These are phyloP conservation scores for Chymomyza costata DNA, from an alignment of 1,140 invertebrate species.

Conservation along the genomic window DNA sequence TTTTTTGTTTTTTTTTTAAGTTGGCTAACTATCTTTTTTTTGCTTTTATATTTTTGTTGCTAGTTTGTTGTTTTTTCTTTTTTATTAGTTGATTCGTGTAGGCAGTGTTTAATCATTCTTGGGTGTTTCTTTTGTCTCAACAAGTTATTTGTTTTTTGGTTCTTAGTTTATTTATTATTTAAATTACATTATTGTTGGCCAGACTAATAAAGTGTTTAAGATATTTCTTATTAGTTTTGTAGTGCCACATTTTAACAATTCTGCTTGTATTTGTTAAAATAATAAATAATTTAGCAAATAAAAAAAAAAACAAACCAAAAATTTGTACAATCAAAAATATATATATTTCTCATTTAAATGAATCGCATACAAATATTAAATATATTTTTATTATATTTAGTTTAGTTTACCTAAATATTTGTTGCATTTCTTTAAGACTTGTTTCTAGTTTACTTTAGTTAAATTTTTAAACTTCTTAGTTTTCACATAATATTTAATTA, in stretches of 20 bases:
- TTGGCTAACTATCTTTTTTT: conserved; percentile 55
- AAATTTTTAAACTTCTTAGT: conserved; percentile 18
- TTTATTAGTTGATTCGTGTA: conserved; percentile 36
- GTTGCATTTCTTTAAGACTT: conserved; percentile 43
- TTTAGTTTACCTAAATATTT: conserved; percentile 31
- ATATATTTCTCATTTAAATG: conserved; percentile 18
- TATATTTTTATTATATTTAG: background rate
- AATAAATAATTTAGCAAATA: too few species aligned
- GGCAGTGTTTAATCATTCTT: conserved; percentile 64
- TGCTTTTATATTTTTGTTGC: conserved; percentile 45
- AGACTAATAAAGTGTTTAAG: conserved; percentile 39
- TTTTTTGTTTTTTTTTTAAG: conserved; percentile 60
- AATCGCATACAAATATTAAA: conserved; percentile 16
- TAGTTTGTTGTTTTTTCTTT: conserved; percentile 39
- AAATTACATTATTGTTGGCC: conserved; percentile 12
- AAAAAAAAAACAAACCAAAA: conserved; percentile 15
- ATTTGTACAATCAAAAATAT: conserved; percentile 42
- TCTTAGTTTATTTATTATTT: conserved; percentile 30
- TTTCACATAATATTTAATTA: background rate
- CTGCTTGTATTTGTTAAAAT: conserved; percentile 6
- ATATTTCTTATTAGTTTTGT: conserved; percentile 35
- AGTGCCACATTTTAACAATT: conserved; percentile 35
- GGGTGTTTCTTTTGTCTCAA: conserved; percentile 30
- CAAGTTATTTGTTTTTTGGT: conserved; percentile 15
- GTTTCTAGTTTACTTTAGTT: conserved; percentile 47